Evolutionary conservation across 2,888 invertebrate genomes (phyloP), one percentile per base, ranked within the genome.

Genomic region (Campoplex capitator): DNA sequence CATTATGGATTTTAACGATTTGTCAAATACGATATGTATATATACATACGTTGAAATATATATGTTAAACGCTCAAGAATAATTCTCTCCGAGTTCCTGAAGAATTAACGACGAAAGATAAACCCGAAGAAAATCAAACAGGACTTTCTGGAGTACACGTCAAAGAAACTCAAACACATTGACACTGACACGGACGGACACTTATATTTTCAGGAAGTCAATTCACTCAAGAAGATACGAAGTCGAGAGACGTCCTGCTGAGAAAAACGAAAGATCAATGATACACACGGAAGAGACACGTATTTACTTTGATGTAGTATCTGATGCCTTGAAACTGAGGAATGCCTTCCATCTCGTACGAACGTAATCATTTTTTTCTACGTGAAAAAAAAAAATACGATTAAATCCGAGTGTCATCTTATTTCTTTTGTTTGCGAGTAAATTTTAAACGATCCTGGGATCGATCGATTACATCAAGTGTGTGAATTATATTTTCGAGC

Each of bases 271-370:
- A 70, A 67, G 48, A 82, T 77, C 77, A 65, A 77, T 73, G 54
- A 74, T 73, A 75, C 13, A 73, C 62, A 45, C 58, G 16, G 51
- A 45, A 75, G 42, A 62, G 51, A 80, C 62, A 58, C 62, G 13
- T 74, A 67, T 80, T 54, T 65, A 76, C 45, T 73, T 77, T 73
- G 51, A 23, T 51, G 16, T 65, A 78, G 48, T 71, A 58, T 79
- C 28, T 58, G 67, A 80, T 83, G 85, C 73, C 83, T 83, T 81
- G 28, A 82, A 82, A 86, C 77, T 86, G 86, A 83, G 79, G 82
- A 84, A 82, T 88, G 86, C 85, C 86, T 84, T 82, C 84, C 81
- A 80, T 84, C 76, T 84, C 73, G 75, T 77, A 75, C 58, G 84
- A 82, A 51, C 68, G 76, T 86, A 78, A 86, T 80, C n/a, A 71